phyloP scores from a whole-genome alignment of 2,888 invertebrate species.

The Macrosiphum euphorbiae region DNA sequence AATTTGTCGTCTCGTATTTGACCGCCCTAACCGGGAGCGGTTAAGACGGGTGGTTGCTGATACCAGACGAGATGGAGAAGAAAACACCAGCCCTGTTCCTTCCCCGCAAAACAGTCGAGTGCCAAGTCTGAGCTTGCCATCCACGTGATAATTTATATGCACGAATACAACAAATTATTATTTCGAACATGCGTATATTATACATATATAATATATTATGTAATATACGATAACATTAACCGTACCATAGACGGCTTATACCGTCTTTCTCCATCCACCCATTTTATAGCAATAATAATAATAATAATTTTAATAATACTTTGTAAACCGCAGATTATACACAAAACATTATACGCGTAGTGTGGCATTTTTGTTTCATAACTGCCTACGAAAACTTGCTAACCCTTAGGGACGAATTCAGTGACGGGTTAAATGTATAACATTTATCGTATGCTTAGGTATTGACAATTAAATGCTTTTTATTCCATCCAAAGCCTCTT shows the following conservation, averaged over 20 bases:
- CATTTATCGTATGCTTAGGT: not conserved
- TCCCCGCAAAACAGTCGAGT: not conserved
- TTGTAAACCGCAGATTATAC: not conserved
- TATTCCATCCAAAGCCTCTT: not conserved
- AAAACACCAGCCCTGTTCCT: not conserved
- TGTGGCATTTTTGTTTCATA: not conserved
- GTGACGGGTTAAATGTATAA: not conserved
- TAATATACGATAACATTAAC: not conserved
- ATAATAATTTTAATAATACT: not conserved
- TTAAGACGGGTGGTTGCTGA: not conserved
- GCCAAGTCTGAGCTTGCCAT: not conserved
- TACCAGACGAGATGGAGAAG: not conserved
- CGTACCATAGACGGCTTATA: not conserved
- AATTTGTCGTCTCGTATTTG: not conserved
- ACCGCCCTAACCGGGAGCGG: not conserved
- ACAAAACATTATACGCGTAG: not conserved
- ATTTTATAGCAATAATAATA: not conserved
- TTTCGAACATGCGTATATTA: not conserved
- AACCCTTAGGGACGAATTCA: not conserved
- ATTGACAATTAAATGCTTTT: not conserved
- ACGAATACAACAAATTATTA: not conserved
- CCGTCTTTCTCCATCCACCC: not conserved
- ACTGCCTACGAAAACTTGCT: not conserved
- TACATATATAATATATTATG: not conserved
- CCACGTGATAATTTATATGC: not conserved